Percentiles rank a stretch among this genome's conserved stretches.
These are phyloP conservation scores for Dysdera silvatica DNA, from an alignment of 1,140 invertebrate species.

Conservation along the genomic window DNA sequence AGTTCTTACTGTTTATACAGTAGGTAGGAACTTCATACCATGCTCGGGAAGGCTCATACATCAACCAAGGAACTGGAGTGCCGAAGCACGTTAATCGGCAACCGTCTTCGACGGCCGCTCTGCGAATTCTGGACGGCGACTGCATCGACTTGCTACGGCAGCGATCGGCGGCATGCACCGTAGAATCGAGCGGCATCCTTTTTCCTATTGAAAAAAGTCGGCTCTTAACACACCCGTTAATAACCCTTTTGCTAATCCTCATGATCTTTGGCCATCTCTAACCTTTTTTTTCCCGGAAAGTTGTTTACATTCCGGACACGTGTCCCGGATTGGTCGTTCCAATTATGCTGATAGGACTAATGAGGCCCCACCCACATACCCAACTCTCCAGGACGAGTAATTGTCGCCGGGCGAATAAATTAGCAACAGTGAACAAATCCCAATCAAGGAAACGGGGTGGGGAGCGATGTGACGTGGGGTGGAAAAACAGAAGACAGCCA, in stretches of 20 bases:
- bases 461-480: slow-evolving; percentile 9
- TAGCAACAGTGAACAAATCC: slow-evolving; percentile 20
- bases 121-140: neutral
- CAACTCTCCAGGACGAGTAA: no score
- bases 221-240: neutral
- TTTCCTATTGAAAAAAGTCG: neutral
- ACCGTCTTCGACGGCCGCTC: neutral
- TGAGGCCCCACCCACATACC: no score
- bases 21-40: slow-evolving; percentile 33
- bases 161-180: neutral
- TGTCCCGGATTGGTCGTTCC: neutral
- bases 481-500: slow-evolving; percentile 13
- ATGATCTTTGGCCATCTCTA: neutral
- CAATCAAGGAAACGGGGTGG: slow-evolving; percentile 18
- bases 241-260: no score
- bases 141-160: neutral
- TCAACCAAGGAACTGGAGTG: neutral
- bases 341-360: neutral
- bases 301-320: neutral
- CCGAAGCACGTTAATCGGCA: neutral
- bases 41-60: slow-evolving; percentile 15
- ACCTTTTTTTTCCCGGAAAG: neutral
- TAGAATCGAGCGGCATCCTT: neutral
- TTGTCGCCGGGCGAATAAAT: neutral
- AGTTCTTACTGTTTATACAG: slow-evolving; percentile 31